phyloP scores from a whole-genome alignment of 2,113 vertebrate genomes.

The Limanda limanda region DNA sequence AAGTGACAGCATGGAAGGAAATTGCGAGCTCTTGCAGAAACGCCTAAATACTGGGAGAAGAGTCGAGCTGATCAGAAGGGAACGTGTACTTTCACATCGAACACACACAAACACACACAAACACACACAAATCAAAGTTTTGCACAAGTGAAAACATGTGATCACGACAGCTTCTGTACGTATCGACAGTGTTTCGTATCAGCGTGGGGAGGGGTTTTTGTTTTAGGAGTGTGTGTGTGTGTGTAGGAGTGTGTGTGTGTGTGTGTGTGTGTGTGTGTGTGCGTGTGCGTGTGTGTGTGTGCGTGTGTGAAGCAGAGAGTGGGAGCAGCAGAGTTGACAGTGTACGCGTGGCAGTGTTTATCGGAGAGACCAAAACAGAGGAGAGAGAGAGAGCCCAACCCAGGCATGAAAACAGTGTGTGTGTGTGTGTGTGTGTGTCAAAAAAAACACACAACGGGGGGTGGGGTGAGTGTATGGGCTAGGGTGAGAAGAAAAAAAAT shows the following conservation, averaged over 20 bases:
- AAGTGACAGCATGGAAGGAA: too few species aligned
- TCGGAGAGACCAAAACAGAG: constrained; percentile 85
- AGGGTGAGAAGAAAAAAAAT: background rate
- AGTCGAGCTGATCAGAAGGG: background rate
- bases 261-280: background rate
- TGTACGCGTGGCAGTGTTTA: constrained; percentile 97
- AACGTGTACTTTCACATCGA: background rate
- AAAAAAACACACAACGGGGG: background rate
- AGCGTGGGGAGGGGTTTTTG: background rate
- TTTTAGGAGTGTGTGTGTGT: background rate
- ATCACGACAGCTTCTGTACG: constrained; percentile 11
- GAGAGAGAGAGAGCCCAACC: constrained; percentile 80
- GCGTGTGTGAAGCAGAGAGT: constrained; percentile 33
- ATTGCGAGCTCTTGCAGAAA: too few species aligned
- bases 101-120: background rate
- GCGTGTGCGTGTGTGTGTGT: background rate
- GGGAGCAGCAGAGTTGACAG: constrained; percentile 78
- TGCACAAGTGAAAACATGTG: constrained; percentile 4
- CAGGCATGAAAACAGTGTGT: constrained; percentile 70
- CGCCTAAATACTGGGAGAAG: background rate
- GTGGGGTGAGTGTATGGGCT: background rate
- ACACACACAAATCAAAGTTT: constrained; percentile 4
- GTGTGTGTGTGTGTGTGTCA: background rate
- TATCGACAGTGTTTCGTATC: background rate
- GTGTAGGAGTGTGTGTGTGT: background rate